These are phyloP conservation scores for Aphaenogaster rudis DNA, from an alignment of 1,140 invertebrate genomes.

Conservation along the genomic window DNA sequence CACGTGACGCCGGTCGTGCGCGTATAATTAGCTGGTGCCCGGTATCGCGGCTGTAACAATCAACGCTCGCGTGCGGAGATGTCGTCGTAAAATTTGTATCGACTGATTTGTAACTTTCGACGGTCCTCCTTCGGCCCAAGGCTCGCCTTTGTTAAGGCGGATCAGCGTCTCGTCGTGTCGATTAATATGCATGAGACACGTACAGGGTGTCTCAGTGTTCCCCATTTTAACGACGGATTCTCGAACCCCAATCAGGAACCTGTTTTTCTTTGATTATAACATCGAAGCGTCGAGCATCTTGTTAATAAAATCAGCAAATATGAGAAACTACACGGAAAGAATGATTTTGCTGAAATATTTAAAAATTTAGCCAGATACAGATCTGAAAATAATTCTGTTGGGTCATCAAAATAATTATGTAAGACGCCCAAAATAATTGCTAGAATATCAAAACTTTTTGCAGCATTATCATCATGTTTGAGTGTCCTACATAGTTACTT, in stretches of 20 bases:
- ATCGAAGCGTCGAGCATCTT: background rate
- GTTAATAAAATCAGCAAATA: conserved; percentile 13
- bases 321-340: background rate
- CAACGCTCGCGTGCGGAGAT: background rate
- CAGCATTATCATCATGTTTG: no score
- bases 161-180: conserved; percentile 21
- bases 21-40: conserved; percentile 21
- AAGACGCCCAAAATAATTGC: no score
- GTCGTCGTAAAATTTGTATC: conserved; percentile 50
- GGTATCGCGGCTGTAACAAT: background rate
- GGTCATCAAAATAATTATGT: no score
- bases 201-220: conserved; percentile 12
- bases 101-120: conserved; percentile 54
- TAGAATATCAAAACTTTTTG: no score
- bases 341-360: no score
- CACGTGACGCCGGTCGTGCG: conserved; percentile 48
- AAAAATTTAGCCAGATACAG: no score
- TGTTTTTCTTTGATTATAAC: background rate
- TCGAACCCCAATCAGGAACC: background rate
- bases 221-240: background rate
- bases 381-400: no score
- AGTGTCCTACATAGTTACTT: no score
- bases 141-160: conserved; percentile 28
- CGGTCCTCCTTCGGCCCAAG: background rate
- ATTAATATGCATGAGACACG: conserved; percentile 56